Percentiles rank a stretch among this genome's conserved stretches.
phyloP scores from a whole-genome alignment of 2,888 invertebrate species.

The Sialis fuliginosa region DNA sequence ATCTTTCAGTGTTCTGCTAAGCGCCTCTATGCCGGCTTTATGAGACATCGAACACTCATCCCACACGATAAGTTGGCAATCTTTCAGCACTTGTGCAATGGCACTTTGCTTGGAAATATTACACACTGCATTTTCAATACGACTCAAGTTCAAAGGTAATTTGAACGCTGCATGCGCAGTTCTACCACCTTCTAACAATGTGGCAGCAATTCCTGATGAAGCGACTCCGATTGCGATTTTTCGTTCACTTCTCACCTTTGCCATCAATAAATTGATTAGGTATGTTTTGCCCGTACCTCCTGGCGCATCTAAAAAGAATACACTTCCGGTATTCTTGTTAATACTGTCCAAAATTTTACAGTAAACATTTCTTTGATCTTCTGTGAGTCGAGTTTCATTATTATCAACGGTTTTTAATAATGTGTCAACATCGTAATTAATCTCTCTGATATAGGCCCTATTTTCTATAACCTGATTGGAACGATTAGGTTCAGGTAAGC shows the following conservation, averaged over 20 bases:
- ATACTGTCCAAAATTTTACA: slow-evolving; percentile 3
- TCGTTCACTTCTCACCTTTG: slow-evolving; percentile 10
- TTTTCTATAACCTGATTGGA: no score
- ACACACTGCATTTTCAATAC: slow-evolving; percentile 7
- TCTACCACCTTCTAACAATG: slow-evolving; percentile 11
- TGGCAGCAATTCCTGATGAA: slow-evolving; percentile 18
- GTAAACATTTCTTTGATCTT: slow-evolving; percentile 9
- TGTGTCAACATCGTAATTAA: slow-evolving; percentile 8
- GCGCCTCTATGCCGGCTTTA: slow-evolving; percentile 12
- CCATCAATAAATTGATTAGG: slow-evolving; percentile 13
- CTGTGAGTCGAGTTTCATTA: slow-evolving; percentile 9
- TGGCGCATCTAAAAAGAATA: slow-evolving; percentile 17
- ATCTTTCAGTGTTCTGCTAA: slow-evolving; percentile 10
- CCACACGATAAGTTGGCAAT: slow-evolving; percentile 12
- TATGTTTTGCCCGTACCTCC: slow-evolving; percentile 15
- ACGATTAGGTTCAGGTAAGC: slow-evolving; percentile 9
- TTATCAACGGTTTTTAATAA: slow-evolving; percentile 7
- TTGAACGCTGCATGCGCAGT: slow-evolving; percentile 15
- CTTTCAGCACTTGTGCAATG: slow-evolving; percentile 6
- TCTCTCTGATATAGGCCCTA: slow-evolving; percentile 6
- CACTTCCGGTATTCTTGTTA: slow-evolving; percentile 4
- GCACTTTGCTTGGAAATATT: slow-evolving; percentile 8
- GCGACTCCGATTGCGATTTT: slow-evolving; percentile 14
- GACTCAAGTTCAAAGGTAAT: slow-evolving; percentile 7
- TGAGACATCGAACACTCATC: slow-evolving; percentile 15